phyloP scores from a whole-genome alignment of 2,888 invertebrate genomes.

The Lottia gigantea region DNA sequence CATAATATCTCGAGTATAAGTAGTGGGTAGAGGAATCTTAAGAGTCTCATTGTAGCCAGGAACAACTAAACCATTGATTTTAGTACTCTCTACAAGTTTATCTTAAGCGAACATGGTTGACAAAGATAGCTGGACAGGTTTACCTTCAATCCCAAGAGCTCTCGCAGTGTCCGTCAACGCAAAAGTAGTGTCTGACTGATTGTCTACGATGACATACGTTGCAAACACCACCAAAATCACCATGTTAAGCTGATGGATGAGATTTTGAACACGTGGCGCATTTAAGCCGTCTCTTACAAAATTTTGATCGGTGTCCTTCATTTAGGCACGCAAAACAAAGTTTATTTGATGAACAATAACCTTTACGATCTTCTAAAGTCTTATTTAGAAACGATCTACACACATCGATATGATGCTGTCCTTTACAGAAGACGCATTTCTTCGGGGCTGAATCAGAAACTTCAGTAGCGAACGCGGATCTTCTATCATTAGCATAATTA shows the following conservation, averaged over 20 bases:
- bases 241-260: constrained; percentile 25
- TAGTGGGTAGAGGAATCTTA: no score
- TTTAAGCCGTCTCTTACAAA: constrained; percentile 19
- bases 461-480: not conserved
- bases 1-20: constrained; percentile 30
- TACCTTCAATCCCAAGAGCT: no score
- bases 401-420: constrained; percentile 12
- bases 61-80: no score
- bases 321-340: constrained; percentile 14
- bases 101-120: no score
- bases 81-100: no score
- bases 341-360: constrained; percentile 16
- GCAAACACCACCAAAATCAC: not conserved
- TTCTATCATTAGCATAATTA: not conserved
- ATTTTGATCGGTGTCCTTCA: constrained; percentile 29
- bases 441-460: not conserved
- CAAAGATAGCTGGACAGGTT: no score
- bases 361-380: constrained; percentile 13
- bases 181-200: no score
- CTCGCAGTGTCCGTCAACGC: no score
- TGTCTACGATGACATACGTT: no score
- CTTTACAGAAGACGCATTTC: not conserved
- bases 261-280: constrained; percentile 18
- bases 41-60: no score
- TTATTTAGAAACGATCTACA: constrained; percentile 14